Conservation (phyloP, 2,888 invertebrate genomes). For the Rugalucina vietnamica region DNA sequence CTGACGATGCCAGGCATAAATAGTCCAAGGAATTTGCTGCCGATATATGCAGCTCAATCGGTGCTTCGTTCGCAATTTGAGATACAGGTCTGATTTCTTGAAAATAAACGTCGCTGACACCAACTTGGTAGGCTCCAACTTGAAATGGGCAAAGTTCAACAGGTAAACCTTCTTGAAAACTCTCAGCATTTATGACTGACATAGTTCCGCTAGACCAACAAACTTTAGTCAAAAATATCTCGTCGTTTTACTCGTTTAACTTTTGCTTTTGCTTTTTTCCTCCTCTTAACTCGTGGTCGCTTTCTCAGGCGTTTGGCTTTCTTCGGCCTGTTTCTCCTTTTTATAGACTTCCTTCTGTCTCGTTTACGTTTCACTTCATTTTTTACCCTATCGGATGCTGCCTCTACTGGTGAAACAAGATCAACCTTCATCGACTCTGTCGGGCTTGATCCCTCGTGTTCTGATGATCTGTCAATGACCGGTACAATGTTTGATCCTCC, state of each 20-base stretch:
- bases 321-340: background rate
- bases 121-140: background rate
- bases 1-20: background rate
- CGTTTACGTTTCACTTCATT: background rate
- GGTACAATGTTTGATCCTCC: background rate
- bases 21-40: background rate
- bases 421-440: background rate
- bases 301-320: background rate
- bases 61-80: background rate
- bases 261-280: background rate
- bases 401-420: background rate
- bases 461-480: background rate
- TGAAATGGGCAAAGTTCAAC: background rate
- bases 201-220: background rate
- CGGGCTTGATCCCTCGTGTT: background rate
- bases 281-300: background rate
- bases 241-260: no score
- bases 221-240: background rate
- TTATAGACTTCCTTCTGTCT: background rate
- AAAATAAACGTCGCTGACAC: background rate
- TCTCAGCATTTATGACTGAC: background rate
- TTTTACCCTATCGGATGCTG: background rate
- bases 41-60: background rate
- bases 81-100: constrained; percentile 10
- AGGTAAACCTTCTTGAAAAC: background rate